These are phyloP conservation scores for Agriopis marginaria DNA, from an alignment of 2,888 invertebrate genomes.

Conservation along the genomic window DNA sequence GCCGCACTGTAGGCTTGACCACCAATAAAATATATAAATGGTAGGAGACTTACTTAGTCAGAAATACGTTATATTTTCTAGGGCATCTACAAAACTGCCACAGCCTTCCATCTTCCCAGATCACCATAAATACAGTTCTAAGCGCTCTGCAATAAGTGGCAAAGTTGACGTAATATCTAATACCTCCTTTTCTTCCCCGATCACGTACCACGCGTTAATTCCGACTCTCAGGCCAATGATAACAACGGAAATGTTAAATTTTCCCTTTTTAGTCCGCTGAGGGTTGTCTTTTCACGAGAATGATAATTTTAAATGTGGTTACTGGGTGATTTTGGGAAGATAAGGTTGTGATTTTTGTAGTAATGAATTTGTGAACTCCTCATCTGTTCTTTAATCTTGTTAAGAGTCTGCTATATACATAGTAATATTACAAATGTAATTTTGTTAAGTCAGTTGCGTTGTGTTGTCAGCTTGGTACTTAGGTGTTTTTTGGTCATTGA, in stretches of 20 bases:
- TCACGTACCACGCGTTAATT: conserved; percentile 66
- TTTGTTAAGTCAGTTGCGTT: no score
- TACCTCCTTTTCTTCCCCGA: conserved; percentile 42
- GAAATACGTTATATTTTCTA: background rate
- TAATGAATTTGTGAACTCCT: background rate
- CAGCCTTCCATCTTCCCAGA: background rate
- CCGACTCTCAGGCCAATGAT: conserved; percentile 61
- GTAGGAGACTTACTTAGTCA: no score
- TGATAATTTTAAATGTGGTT: conserved; percentile 30
- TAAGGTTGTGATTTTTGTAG: conserved; percentile 1
- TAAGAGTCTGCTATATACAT: no score
- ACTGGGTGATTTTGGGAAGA: conserved; percentile 13
- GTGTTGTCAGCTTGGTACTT: no score
- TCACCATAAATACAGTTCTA: conserved; percentile 23
- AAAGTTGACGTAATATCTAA: conserved; percentile 43
- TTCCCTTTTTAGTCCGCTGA: conserved; percentile 39
- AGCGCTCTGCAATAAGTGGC: conserved; percentile 19
- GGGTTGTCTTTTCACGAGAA: conserved; percentile 21
- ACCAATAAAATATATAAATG: no score
- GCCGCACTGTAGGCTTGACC: no score
- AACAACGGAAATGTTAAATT: conserved; percentile 65
- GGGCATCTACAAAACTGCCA: background rate
- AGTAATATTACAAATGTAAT: no score
- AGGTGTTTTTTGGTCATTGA: no score
- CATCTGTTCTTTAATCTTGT: background rate